Conservation (phyloP, 2,113 vertebrate species). For the Otis tarda region DNA sequence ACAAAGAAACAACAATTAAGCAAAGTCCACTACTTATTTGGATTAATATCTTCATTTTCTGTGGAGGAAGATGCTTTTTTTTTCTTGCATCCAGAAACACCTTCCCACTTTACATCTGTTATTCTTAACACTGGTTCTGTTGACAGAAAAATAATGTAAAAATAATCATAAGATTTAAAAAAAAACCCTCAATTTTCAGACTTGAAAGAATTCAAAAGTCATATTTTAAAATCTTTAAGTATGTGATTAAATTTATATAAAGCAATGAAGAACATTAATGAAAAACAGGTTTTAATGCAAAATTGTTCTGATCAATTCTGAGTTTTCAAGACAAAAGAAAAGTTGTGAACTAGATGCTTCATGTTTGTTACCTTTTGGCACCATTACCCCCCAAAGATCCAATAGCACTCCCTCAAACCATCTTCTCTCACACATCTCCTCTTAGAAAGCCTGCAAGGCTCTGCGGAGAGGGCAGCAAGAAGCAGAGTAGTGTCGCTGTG, state of each 20-base stretch:
- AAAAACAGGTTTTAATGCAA: not conserved
- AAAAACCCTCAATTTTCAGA: not conserved
- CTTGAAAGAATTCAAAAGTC: not conserved
- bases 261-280: not conserved
- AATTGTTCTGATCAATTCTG: not conserved
- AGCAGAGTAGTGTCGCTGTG: not conserved
- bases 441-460: not conserved
- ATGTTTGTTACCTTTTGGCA: not conserved
- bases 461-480: not conserved
- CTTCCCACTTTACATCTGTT: conserved; percentile 52
- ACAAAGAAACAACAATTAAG: not conserved
- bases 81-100: not conserved
- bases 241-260: not conserved
- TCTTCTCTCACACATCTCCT: not conserved
- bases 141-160: not conserved
- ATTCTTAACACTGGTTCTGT: not conserved
- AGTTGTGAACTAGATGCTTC: not conserved
- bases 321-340: not conserved
- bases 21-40: not conserved
- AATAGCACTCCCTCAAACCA: not conserved
- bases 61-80: not conserved
- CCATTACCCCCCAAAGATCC: not conserved
- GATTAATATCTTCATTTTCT: not conserved
- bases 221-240: not conserved
- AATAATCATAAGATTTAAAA: not conserved